Conservation (phyloP, 2,888 invertebrate genomes). For the Empis stercorea region DNA sequence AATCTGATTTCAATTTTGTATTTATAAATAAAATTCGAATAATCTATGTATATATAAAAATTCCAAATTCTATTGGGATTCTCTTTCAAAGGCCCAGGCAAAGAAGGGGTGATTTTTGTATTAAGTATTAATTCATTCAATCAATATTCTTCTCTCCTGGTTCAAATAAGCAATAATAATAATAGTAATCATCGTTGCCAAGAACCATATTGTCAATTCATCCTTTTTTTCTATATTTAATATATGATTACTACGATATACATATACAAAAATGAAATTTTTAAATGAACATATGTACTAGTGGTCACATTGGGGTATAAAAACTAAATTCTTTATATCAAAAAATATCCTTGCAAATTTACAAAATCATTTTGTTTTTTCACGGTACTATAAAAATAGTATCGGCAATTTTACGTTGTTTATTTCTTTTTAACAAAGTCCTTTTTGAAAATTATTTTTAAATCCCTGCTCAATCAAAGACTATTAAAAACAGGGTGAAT, state of each 20-base stretch:
- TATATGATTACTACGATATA: neutral
- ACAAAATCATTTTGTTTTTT: too few relatives aligned
- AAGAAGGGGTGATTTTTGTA: too few relatives aligned
- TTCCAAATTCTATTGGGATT: too few relatives aligned
- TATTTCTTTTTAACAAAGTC: too few relatives aligned
- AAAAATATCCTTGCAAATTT: too few relatives aligned
- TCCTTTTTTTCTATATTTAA: neutral
- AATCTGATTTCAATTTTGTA: too few relatives aligned
- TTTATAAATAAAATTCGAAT: too few relatives aligned
- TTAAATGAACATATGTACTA: conserved; percentile 22
- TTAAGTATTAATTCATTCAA: neutral
- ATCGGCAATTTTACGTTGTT: too few relatives aligned
- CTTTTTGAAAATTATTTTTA: conserved; percentile 7
- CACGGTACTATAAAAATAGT: too few relatives aligned
- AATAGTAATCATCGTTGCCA: neutral
- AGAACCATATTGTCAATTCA: conserved; percentile 2
- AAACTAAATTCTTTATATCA: too few relatives aligned
- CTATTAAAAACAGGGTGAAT: conserved; percentile 13
- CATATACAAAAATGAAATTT: neutral
- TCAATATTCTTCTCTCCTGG: conserved; percentile 1
- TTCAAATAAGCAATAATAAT: neutral
- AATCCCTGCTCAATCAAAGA: conserved; percentile 14
- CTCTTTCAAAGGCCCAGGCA: too few relatives aligned
- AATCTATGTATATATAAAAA: too few relatives aligned
- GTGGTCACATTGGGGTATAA: conserved; percentile 16